Conservation (phyloP, 2,888 invertebrate species). For the Incurvaria masculella region DNA sequence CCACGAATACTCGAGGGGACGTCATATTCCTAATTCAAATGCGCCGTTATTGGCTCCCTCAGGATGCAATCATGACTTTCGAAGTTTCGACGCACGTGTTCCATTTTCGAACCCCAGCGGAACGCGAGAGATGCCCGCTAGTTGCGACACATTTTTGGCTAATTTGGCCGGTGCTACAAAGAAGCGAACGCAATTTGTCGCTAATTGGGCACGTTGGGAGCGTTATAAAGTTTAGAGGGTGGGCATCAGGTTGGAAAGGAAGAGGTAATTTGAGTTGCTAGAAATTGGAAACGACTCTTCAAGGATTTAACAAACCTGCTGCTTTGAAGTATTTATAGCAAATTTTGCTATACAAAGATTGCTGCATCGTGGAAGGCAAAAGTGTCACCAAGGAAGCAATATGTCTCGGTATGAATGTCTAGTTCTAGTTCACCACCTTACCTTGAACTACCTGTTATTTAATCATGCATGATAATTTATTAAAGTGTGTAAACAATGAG, state of each 20-base stretch:
- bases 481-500: too few relatives aligned
- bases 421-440: too few relatives aligned
- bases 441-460: too few relatives aligned
- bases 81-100: conserved; percentile 51
- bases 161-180: conserved; percentile 17
- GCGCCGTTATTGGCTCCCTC: conserved; percentile 51
- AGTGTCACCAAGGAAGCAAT: too few relatives aligned
- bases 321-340: too few relatives aligned
- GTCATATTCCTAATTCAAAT: conserved; percentile 53
- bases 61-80: conserved; percentile 54
- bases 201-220: conserved; percentile 9
- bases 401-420: too few relatives aligned
- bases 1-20: conserved; percentile 20
- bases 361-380: too few relatives aligned
- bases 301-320: too few relatives aligned
- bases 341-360: too few relatives aligned
- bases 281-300: neutral
- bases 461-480: too few relatives aligned
- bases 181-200: conserved; percentile 1
- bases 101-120: conserved; percentile 41
- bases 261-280: neutral
- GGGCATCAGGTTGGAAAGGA: neutral
- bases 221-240: conserved; percentile 2
- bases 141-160: conserved; percentile 21
- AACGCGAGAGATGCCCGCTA: conserved; percentile 28